Base-by-base conservation (phyloP, 2,797 vertebrate genomes). In the Choloepus didactylus region DNA sequence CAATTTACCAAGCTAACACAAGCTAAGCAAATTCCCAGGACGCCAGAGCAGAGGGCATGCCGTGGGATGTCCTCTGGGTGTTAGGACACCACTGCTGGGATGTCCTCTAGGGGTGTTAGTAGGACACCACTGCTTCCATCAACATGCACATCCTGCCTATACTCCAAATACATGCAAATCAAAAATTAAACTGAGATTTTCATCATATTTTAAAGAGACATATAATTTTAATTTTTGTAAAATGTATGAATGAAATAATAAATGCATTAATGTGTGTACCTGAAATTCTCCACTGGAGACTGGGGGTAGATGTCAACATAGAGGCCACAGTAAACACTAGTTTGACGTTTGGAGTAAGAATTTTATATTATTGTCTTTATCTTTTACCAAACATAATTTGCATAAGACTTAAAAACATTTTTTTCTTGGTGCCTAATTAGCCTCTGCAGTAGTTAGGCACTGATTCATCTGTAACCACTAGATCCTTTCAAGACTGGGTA, bases 351-450 rank as follows among this genome's bases (percentile, higher is more conserved):
- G 14, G 31, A 46, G 21, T 59, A 95, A 93, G 56, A 79, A 14
- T 44, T 81, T 10, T 70, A 86, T 29, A 79, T 80, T 86, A 73
- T 6, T 85, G 73, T 91, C 69, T 89, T 77, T 94, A 21, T 70
- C 85, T 9, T 54, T 88, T 83, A 67, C 9, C 66, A 92, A 64
- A 25, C 88, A 51, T 60, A 95, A 59, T 92, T 83, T 76, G 8
- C 56, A 60, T 62, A 44, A 60, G 3, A 38, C 23, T 62, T 89
- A 35, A 35, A 35, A 35, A 35, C 35, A 69, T 49, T 60, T 60
- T 73, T 67, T 69, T 7, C 31, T 15, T 67, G 77, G 59, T 82
- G 16, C 38, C 29, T 72, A 93, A 35, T 83, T 77, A 64, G 51
- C 35, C 16, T 83, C 87, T 82, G 41, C 27, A 44, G 67, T 81